These are phyloP conservation scores for Empidonax traillii DNA, from an alignment of 2,113 vertebrate genomes.

Conservation along the genomic window DNA sequence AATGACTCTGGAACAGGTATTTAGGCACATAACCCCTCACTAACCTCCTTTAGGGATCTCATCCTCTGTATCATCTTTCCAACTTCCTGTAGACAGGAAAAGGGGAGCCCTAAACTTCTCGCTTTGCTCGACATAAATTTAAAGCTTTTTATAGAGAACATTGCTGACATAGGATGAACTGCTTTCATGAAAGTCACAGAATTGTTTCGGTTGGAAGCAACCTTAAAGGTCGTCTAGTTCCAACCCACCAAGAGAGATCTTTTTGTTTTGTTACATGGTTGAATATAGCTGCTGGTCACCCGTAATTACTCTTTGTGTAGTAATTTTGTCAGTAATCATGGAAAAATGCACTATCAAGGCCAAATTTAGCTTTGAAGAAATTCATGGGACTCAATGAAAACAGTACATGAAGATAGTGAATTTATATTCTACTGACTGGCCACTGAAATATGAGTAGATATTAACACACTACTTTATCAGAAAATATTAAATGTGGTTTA, in stretches of 20 bases:
- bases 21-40: neutral
- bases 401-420: neutral
- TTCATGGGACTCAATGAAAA: neutral
- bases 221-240: neutral
- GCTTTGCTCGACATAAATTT: slow-evolving; percentile 14
- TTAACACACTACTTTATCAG: neutral
- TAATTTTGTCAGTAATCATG: neutral
- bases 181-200: neutral
- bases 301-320: neutral
- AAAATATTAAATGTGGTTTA: neutral
- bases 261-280: neutral
- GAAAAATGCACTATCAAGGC: neutral
- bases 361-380: neutral
- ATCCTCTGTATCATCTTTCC: slow-evolving; percentile 7
- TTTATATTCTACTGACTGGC: neutral
- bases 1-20: neutral
- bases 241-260: neutral
- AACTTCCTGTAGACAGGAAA: slow-evolving; percentile 28
- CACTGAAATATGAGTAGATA: neutral
- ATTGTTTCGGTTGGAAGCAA: neutral
- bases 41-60: slow-evolving; percentile 38
- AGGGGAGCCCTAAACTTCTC: slow-evolving; percentile 8
- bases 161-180: neutral
- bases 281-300: neutral
- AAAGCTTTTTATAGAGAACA: neutral